Base-by-base conservation (phyloP, 1,140 invertebrate genomes). In the Drosophila saltans region DNA sequence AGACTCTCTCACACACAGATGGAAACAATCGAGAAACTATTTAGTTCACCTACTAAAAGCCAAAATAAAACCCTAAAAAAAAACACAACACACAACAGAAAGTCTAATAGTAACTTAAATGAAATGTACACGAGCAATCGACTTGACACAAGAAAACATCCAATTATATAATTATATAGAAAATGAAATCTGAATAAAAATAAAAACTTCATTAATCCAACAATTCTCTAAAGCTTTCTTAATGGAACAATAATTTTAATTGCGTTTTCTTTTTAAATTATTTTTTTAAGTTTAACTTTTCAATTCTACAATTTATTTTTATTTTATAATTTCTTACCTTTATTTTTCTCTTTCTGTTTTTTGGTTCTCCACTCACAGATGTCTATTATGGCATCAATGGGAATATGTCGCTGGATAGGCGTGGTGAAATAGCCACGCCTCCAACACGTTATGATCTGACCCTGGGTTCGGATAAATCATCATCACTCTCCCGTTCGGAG, bases 361-460 rank as follows among this genome's bases (percentile, higher is more conserved):
- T 2, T 64, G 45, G 6, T 7, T 2, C 45, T 75, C 28, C 28
- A 26, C 24, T 39, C 60, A 1, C 30, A 91, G 89, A 91, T 71
- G 84, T 81, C 3, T 92, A 92, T 58, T 84, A 92, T 72, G 92
- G 92, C 43, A 92, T 92, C 66, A 92, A 92, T 75, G 92, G 92
- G 41, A 92, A 92, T 11, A 91, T 92, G 81, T 92, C 92, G 21
- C 69, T 92, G 68, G 91, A 92, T 80, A 81, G 92, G 4, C 86
- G 91, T 8, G 91, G 91, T n/a, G 91, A 92, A 41, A 78, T 92
- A 21, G 74, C 57, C 11, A 78, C 84, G 63, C 73, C 82, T 3
- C 79, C 84, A 33, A 85, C 78, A 59, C 83, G 91, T 6, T 92
- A 92, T 60, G 91, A 92, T 76, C 80, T 92, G 28, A 92, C 91